Base-by-base conservation (phyloP, 35 echinoderm and acorn worm genomes). In the Strongylocentrotus purpuratus region DNA sequence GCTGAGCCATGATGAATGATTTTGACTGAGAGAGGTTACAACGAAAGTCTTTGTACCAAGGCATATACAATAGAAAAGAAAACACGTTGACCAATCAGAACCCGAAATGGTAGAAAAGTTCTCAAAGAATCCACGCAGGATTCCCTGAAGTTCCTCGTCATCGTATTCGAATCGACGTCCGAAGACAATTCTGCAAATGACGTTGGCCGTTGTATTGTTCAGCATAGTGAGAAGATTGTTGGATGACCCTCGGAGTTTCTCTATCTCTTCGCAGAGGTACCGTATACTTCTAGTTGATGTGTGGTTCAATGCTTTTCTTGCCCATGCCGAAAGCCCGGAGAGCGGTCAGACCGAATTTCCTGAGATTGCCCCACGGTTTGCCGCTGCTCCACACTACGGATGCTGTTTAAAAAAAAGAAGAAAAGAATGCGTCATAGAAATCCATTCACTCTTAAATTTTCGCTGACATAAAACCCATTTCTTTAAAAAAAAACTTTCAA, bases 121-220 rank as follows among this genome's bases (percentile, higher is more conserved):
- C 31, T 58, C 31, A 31, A 10, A 48, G 11, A 93, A 46, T 8
- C 18, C 45, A n/a, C n/a, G 12, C 41, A 93, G 4, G 9, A 96
- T 28, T 28, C 85, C 7, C n/a, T 48, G 91, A 58, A 94, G 94
- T 33, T 35, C 85, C 18, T 14, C 92, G 47, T 96, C 92, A 46
- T 52, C n/a, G 61, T 96, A 96, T 32, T 96, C 94, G 60, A 96
- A 96, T 48, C 96, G 47, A 50, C 92, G 90, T 31, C 96, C 96
- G 61, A 96, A 96, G 11, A 95, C 88, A 1, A 96, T 28, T 33
- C 33, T 58, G 61, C 94, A 96, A 47, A 96, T 85, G 17, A 96
- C 85, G 55, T 96, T 96, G 13, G 96, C 95, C 1, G 94, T 32
- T 12, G 96, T 94, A 33, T 95, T 96, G 32, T 65, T 92, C 1